Conservation (phyloP, 2,888 invertebrate genomes). For the Epicampocera succincta region DNA sequence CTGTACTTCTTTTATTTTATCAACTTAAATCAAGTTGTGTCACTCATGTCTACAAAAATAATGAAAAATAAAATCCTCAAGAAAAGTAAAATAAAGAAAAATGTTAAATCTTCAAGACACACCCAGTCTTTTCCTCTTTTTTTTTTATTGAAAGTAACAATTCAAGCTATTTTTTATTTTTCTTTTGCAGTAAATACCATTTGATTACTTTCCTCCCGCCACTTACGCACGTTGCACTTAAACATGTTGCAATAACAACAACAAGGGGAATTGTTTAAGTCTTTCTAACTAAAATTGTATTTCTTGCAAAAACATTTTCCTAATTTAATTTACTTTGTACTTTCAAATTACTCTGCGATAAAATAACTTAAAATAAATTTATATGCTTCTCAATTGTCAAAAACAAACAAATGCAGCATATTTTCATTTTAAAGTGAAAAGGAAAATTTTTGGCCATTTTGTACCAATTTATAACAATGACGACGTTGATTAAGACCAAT, state of each 20-base stretch:
- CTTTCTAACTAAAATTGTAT: no score
- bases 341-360: no score
- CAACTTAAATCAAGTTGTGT: slow-evolving; percentile 52
- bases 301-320: no score
- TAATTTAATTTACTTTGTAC: no score
- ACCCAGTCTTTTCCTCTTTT: slow-evolving; percentile 31
- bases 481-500: no score
- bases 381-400: no score
- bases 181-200: slow-evolving; percentile 6
- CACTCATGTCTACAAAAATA: slow-evolving; percentile 32
- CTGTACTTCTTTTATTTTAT: slow-evolving; percentile 19
- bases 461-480: no score
- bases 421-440: no score
- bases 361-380: no score
- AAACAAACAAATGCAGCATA: no score
- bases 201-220: slow-evolving; percentile 12
- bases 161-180: slow-evolving; percentile 1
- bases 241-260: slow-evolving; percentile 36
- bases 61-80: slow-evolving; percentile 1
- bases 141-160: slow-evolving; percentile 5
- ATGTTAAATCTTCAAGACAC: slow-evolving; percentile 5
- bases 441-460: no score
- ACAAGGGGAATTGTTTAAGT: not conserved
- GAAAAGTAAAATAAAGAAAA: not conserved
- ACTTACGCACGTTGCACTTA: slow-evolving; percentile 41